A percentile compares a stretch with the other conserved stretches of the same genome.
Evolutionary conservation across 2,888 invertebrate species (phyloP).

Genomic region (Cryptocheilus praepositus): DNA sequence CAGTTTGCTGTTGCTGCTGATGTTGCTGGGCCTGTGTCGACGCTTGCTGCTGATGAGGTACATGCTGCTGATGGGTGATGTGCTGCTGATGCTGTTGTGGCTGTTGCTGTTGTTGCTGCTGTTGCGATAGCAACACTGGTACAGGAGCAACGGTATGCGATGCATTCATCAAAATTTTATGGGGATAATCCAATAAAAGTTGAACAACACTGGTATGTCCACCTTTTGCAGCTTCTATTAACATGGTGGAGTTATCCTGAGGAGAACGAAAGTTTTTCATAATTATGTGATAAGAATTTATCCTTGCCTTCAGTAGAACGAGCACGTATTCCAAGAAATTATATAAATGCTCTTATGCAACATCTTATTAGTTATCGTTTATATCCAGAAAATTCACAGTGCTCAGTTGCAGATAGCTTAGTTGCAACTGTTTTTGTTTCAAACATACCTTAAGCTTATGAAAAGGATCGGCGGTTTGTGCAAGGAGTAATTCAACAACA

Average conservation of each 20-base stretch:
- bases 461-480: constrained; percentile 95
- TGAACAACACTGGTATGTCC: constrained; percentile 98
- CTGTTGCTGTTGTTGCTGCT: constrained; percentile 54
- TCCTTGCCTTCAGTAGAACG: not conserved
- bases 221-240: constrained; percentile 98
- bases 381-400: too few relatives aligned
- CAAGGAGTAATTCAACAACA: constrained; percentile 93
- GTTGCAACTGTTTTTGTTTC: too few relatives aligned
- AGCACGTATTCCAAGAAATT: too few relatives aligned
- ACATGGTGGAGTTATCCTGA: constrained; percentile 96
- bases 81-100: constrained; percentile 66
- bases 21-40: constrained; percentile 73
- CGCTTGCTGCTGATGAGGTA: constrained; percentile 74
- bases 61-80: constrained; percentile 74
- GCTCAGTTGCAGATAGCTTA: too few relatives aligned
- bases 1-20: constrained; percentile 64
- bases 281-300: not conserved
- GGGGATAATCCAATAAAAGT: constrained; percentile 94
- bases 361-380: too few relatives aligned
- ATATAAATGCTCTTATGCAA: too few relatives aligned
- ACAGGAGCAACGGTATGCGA: constrained; percentile 69
- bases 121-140: constrained; percentile 64
- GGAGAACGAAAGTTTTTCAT: constrained; percentile 36
- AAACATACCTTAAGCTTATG: constrained; percentile 90
- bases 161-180: constrained; percentile 84